Percentiles rank a stretch among this genome's conserved stretches.
phyloP scores from a whole-genome alignment of 2,797 vertebrate genomes.

The Australoheros facetus region DNA sequence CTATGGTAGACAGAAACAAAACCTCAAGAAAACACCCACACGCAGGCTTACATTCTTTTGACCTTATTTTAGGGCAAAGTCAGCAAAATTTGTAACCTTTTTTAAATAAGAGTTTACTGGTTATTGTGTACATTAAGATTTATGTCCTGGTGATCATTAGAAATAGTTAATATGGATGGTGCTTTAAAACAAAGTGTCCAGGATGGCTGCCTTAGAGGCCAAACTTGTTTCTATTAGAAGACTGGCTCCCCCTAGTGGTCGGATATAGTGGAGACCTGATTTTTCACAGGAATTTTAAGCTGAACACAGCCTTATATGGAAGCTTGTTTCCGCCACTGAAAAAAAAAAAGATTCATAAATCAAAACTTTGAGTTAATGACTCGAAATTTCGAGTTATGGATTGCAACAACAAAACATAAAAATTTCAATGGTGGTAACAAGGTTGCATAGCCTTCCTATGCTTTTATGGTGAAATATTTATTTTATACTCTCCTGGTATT shows the following conservation, averaged over 20 bases:
- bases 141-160: accelerated
- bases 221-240: not conserved
- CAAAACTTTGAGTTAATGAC: no score
- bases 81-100: not conserved
- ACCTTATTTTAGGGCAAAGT: not conserved
- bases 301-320: no score
- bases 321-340: no score
- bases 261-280: not conserved
- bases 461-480: not conserved
- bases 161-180: not conserved
- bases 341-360: no score
- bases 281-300: not conserved
- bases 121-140: not conserved
- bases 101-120: not conserved
- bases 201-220: not conserved
- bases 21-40: not conserved
- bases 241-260: conserved; percentile 17
- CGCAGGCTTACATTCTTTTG: not conserved
- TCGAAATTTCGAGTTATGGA: no score
- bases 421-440: no score
- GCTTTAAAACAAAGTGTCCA: not conserved
- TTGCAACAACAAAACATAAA: no score
- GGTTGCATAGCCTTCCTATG: no score
- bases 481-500: not conserved
- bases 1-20: not conserved